Evolutionary conservation across 2,113 vertebrate species (phyloP).

Genomic region (Canis aureus): DNA sequence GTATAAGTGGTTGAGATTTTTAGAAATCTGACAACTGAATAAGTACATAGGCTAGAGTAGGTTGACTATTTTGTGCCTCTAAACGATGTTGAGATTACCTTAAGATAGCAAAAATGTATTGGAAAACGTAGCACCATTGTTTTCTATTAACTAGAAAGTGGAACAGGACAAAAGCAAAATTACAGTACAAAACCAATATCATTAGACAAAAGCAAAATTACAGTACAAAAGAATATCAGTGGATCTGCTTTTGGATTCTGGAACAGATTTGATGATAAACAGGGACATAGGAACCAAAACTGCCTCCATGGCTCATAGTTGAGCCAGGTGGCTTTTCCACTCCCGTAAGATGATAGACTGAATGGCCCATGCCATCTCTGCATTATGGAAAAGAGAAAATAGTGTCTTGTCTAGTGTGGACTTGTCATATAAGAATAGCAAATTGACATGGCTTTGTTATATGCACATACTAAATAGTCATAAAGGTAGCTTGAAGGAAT

Average conservation of each 20-base stretch:
- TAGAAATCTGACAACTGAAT: background rate
- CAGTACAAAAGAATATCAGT: background rate
- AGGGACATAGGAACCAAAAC: background rate
- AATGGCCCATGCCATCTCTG: background rate
- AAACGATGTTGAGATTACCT: background rate
- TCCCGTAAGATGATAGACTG: background rate
- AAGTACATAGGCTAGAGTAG: background rate
- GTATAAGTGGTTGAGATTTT: background rate
- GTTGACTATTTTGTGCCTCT: background rate
- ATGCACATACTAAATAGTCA: background rate
- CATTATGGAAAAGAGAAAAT: background rate
- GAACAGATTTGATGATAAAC: background rate
- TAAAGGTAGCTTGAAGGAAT: conserved; percentile 7
- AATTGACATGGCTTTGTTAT: conserved; percentile 23
- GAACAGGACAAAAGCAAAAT: background rate
- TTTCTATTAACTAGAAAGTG: background rate
- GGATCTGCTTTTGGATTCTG: background rate
- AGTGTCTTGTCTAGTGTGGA: background rate
- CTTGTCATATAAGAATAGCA: background rate
- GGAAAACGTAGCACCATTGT: background rate
- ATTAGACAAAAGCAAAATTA: background rate
- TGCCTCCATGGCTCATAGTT: background rate
- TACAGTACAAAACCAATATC: background rate
- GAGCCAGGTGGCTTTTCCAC: background rate
- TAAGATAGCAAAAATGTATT: background rate